Evolutionary conservation across 2,797 vertebrate genomes (phyloP), one percentile per base, ranked within the genome.

Genomic region (Austrolebias charrua): DNA sequence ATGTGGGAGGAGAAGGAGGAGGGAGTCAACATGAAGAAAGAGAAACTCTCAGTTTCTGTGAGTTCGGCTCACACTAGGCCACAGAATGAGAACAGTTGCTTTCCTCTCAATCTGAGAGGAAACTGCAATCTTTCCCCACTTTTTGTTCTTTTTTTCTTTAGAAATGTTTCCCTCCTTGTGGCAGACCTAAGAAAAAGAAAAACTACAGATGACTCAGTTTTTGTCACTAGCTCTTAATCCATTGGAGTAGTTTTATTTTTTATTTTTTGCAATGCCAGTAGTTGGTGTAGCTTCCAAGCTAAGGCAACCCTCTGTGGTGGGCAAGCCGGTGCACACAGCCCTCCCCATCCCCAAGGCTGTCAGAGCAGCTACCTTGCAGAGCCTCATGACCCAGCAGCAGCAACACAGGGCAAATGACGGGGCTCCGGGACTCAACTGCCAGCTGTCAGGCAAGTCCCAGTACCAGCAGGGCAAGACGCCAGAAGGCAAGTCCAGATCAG

Each of bases 261-360:
- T 5, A 5, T 11, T 20, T 48, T 19, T 75, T 50, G 91, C 82
- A 91, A 98, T 98, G 96, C 96, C 97, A 88, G 96, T 96, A 55
- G 94, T 98, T 84, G 95, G 96, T 64, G 94, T 98, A 80, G 95
- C 96, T 82, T 98, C 97, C 84, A 96, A 98, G 88, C 92, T 94
- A 74, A 94, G 95, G 69, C 95, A 93, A 89, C 95, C 96, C 75
- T 92, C 90, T 5, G 47, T 93, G 0, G 91, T 93, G 88, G 93
- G 92, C 91, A 95, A 94, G 92, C 96, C 95, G 76, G 91, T 97
- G 85, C 96, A 97, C 80, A 93, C 94, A 16, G 94, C 96, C 69
- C 94, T 95, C 79, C 95, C 93, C 64, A 96, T 96, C 87, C 93
- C 94, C 71, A 95, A 77, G 71, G 90, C 93, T 66, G 93, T 93